phyloP scores from a whole-genome alignment of 2,888 invertebrate genomes.

The Junonia oenone region DNA sequence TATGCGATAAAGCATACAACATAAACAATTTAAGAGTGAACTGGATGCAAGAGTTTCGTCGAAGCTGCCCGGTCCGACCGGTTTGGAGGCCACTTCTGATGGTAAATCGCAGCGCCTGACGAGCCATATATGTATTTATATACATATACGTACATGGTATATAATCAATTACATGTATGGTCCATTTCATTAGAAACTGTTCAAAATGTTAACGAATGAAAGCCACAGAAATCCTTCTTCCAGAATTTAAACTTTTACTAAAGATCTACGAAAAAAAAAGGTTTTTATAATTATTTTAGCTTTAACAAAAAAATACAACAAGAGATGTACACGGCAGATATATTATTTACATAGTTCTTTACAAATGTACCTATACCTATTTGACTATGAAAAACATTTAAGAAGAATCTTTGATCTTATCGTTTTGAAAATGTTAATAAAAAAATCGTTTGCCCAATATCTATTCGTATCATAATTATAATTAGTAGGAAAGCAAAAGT shows the following conservation, averaged over 20 bases:
- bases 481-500: neutral
- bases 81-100: conserved; percentile 67
- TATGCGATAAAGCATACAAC: conserved; percentile 41
- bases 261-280: too few species aligned
- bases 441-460: neutral
- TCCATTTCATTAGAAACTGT: neutral
- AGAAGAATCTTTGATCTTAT: too few species aligned
- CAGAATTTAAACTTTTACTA: too few species aligned
- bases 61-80: conserved; percentile 64
- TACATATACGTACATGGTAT: conserved; percentile 47
- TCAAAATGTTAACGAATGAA: neutral
- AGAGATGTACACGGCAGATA: too few species aligned
- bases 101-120: conserved; percentile 72
- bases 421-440: too few species aligned
- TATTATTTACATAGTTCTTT: too few species aligned
- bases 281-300: too few species aligned
- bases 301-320: too few species aligned
- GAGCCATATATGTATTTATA: conserved; percentile 42
- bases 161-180: conserved; percentile 26
- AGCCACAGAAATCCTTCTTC: too few species aligned
- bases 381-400: too few species aligned
- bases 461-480: neutral
- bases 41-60: conserved; percentile 54
- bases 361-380: too few species aligned
- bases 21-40: conserved; percentile 57